Conservation (phyloP, 2,888 invertebrate genomes). For the Plebejus argus region DNA sequence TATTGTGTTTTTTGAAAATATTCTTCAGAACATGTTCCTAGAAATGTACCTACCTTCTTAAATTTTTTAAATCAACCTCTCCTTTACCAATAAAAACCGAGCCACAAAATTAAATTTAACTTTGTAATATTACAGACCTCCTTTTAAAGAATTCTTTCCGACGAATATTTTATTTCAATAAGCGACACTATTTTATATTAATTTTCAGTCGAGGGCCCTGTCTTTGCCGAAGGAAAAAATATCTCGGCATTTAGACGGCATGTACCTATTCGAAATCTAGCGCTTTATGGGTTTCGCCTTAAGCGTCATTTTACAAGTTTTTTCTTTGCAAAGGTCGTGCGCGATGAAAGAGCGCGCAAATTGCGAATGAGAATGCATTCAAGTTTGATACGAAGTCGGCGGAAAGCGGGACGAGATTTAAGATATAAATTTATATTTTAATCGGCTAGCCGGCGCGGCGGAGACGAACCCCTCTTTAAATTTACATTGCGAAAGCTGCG, state of each 20-base stretch:
- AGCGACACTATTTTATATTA: constrained; percentile 29
- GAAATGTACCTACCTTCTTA: not conserved
- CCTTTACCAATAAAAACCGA: constrained; percentile 19
- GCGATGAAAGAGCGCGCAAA: constrained; percentile 70
- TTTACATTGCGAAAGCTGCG: constrained; percentile 71
- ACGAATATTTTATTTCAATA: constrained; percentile 12
- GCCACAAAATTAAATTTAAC: not conserved
- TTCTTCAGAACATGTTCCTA: not conserved
- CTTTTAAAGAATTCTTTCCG: not conserved
- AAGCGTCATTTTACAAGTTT: constrained; percentile 39
- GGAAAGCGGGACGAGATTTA: constrained; percentile 65
- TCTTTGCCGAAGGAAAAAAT: constrained; percentile 14
- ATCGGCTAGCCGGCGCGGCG: constrained; percentile 63
- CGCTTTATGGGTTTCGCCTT: constrained; percentile 35
- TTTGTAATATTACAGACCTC: constrained; percentile 8
- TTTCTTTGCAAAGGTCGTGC: constrained; percentile 44
- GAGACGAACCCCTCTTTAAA: constrained; percentile 60
- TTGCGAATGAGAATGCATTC: constrained; percentile 71
- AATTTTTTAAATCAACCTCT: not conserved
- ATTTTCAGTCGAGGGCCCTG: constrained; percentile 9
- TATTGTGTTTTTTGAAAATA: not conserved
- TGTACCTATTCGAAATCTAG: constrained; percentile 34
- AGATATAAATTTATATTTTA: constrained; percentile 76
- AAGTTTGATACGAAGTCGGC: constrained; percentile 62
- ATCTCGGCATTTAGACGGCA: constrained; percentile 29